Evolutionary conservation across 2,113 vertebrate genomes (phyloP).

Genomic region (Microcebus ravelobensis): DNA sequence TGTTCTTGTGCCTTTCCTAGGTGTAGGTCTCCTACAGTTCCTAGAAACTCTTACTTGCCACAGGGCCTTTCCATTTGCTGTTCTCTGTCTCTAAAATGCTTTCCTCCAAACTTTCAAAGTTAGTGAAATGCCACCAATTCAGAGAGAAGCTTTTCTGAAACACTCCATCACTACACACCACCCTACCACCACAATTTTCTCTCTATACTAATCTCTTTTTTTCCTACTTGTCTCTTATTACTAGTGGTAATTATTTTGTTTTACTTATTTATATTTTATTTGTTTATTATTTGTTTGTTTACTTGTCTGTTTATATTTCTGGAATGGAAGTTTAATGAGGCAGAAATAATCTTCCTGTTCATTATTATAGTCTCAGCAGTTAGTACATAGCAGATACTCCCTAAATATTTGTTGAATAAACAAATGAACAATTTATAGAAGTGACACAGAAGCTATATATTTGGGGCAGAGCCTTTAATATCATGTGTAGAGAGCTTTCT

Average conservation of each 20-base stretch:
- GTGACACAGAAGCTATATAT: background rate
- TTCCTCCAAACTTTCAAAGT: background rate
- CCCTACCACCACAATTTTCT: background rate
- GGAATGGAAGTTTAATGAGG: background rate
- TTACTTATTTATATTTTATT: conserved; percentile 13
- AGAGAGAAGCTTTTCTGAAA: background rate
- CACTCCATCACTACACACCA: background rate
- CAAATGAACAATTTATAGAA: background rate
- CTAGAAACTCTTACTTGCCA: background rate
- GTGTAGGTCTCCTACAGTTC: background rate
- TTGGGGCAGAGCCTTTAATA: background rate
- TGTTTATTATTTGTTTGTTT: background rate
- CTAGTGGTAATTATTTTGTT: background rate
- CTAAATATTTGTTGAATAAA: background rate
- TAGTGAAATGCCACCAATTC: background rate
- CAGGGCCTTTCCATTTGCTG: background rate
- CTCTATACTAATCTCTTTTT: background rate
- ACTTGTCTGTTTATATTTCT: background rate
- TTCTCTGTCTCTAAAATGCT: background rate
- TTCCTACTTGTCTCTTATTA: background rate
- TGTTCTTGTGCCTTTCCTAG: background rate
- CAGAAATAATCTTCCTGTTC: background rate
- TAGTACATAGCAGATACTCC: background rate
- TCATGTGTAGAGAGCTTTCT: background rate
- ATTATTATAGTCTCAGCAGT: background rate